Conservation (phyloP, 2,113 vertebrate species). For the Cyrtonyx montezumae region DNA sequence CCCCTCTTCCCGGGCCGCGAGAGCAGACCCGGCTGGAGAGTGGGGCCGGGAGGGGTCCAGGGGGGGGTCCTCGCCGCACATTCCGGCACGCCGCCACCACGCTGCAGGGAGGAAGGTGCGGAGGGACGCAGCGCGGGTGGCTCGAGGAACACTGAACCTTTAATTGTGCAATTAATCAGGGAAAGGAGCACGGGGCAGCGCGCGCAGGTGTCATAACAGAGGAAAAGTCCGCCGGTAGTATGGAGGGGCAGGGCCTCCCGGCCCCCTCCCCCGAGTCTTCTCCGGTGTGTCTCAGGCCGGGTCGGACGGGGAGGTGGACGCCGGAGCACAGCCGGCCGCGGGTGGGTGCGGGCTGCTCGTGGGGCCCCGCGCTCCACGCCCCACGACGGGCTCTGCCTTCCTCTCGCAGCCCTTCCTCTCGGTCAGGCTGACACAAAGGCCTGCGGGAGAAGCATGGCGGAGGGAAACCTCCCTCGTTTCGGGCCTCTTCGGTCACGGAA, state of each 20-base stretch:
- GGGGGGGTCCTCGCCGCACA: background rate
- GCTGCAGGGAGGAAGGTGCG: background rate
- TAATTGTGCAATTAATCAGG: slow-evolving; percentile 77
- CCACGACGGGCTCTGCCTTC: background rate
- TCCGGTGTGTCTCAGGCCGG: slow-evolving; percentile 60
- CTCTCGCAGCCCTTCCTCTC: background rate
- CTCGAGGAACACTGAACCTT: slow-evolving; percentile 49
- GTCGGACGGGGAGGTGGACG: background rate
- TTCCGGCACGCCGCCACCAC: background rate
- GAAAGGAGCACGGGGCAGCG: slow-evolving; percentile 15
- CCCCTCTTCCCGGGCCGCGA: too few species aligned
- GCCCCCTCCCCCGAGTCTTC: background rate
- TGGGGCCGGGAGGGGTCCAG: too few species aligned
- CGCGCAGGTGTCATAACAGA: slow-evolving; percentile 82
- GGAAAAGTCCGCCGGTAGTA: slow-evolving; percentile 1
- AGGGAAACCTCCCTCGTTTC: background rate
- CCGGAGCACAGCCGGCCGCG: background rate
- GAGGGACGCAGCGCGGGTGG: slow-evolving; percentile 41
- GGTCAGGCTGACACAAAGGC: background rate
- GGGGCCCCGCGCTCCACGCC: too few species aligned
- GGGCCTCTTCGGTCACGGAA: background rate
- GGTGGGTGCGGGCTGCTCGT: rapidly evolving
- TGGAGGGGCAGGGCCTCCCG: slow-evolving; percentile 27
- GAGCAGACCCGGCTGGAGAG: background rate
- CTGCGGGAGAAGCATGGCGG: background rate